These are phyloP conservation scores for Polydrusus cervinus DNA, from an alignment of 2,888 invertebrate genomes.

Conservation along the genomic window DNA sequence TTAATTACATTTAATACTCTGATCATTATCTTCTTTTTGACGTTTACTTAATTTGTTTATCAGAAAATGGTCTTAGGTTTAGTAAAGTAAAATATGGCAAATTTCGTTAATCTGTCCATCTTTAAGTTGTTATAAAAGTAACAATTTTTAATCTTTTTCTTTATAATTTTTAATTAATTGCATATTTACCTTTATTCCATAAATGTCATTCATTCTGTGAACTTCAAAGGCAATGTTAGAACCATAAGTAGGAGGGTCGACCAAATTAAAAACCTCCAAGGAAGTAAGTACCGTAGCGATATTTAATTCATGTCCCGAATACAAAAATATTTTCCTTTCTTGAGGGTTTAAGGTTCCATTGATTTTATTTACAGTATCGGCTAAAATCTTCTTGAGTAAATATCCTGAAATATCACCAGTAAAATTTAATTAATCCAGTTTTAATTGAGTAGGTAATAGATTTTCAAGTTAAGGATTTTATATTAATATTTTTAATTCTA, in stretches of 20 bases:
- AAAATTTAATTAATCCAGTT: too few relatives aligned
- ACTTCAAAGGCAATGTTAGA: conserved; percentile 64
- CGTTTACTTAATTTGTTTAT: too few relatives aligned
- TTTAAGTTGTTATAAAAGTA: too few relatives aligned
- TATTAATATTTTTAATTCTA: too few relatives aligned
- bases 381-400: conserved; percentile 63
- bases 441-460: too few relatives aligned
- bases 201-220: conserved; percentile 56
- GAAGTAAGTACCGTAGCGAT: conserved; percentile 62
- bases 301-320: conserved; percentile 66
- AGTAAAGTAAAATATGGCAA: too few relatives aligned
- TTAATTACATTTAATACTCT: too few relatives aligned
- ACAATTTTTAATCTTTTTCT: neutral
- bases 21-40: too few relatives aligned
- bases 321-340: conserved; percentile 64
- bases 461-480: too few relatives aligned
- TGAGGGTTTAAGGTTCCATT: conserved; percentile 53
- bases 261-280: conserved; percentile 57
- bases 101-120: too few relatives aligned
- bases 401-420: conserved; percentile 63
- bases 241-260: conserved; percentile 63
- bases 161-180: neutral
- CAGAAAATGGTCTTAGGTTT: too few relatives aligned
- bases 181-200: conserved; percentile 56
- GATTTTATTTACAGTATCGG: conserved; percentile 61